Evolutionary conservation across 1,140 invertebrate genomes (phyloP).

Genomic region (Piezodorus guildinii): DNA sequence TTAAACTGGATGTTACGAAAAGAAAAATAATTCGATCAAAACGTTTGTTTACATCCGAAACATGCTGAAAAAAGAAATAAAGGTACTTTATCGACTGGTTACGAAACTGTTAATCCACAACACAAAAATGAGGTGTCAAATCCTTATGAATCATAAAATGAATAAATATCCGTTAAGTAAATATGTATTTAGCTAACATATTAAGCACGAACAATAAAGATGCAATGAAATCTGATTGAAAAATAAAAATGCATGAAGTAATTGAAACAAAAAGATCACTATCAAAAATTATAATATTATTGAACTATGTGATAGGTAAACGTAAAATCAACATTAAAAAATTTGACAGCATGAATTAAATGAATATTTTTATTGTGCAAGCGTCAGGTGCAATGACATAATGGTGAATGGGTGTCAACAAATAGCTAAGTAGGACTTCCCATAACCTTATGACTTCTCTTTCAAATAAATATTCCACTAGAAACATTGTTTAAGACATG

Average conservation of each 20-base stretch:
- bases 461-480: background rate
- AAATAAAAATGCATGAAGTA: background rate
- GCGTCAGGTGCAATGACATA: conserved; percentile 18
- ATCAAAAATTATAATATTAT: background rate
- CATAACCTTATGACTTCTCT: background rate
- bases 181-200: background rate
- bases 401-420: conserved; percentile 12
- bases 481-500: too few relatives aligned
- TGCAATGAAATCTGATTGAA: background rate
- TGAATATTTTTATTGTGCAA: conserved; percentile 21
- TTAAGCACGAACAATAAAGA: background rate
- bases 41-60: background rate
- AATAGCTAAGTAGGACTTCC: background rate
- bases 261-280: too few relatives aligned
- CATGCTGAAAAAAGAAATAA: background rate
- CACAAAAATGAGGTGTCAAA: too few relatives aligned
- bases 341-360: conserved; percentile 16
- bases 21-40: background rate
- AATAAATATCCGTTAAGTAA: too few relatives aligned
- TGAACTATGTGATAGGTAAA: background rate
- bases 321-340: conserved; percentile 1
- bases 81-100: too few relatives aligned
- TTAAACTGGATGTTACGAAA: background rate
- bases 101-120: too few relatives aligned
- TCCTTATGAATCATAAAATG: too few relatives aligned